Evolutionary conservation across 2,797 vertebrate species (phyloP), one percentile per base, ranked within the genome.

Genomic region (Premnoplex brunnescens): DNA sequence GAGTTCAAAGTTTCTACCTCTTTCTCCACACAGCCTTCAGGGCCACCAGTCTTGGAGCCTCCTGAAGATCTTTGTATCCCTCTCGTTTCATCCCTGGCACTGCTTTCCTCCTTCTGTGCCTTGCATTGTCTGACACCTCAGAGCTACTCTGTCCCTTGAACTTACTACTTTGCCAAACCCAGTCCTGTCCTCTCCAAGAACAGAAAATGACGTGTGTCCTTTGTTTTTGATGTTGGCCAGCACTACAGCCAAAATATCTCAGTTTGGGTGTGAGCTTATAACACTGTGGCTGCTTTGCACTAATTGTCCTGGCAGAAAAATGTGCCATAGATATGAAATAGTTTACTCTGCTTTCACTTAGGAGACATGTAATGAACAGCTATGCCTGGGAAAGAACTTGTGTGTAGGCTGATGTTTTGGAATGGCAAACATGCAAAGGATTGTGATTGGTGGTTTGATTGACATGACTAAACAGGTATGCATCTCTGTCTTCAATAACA

Each of bases 11-110:
- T 83, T 82, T 91, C 44, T 83, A 24, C 13, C 32, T 64, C 62
- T 82, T 80, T 34, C 36, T 76, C 34, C 12, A n/a, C 10, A 28
- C 5, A 3, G 2, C 18, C 22, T 60, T 39, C 52, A 66, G 16
- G 32, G 37, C 4, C n/a, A 52, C 6, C 17, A 64, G 34, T 24
- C 52, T 58, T 77, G 44, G 26, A 71, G 43, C 63, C 3, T 80
- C 17, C 56, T 44, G 18, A 21, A 64, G 22, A 18, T 46, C 23
- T 85, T 91, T 64, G 10, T 36, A 24, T 80, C 32, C 8, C 12
- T 66, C 3, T 2, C 0, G 0, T 20, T 78, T 10, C 39, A 28
- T 54, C 14, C 7, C 28, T 37, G 43, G 32, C 51, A 49, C 15
- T 56, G 36, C 19, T 44, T 68, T 55, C 24, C 17, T 81, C 49